Conservation (phyloP, 2,888 invertebrate genomes). For the Alloplasta piceator region DNA sequence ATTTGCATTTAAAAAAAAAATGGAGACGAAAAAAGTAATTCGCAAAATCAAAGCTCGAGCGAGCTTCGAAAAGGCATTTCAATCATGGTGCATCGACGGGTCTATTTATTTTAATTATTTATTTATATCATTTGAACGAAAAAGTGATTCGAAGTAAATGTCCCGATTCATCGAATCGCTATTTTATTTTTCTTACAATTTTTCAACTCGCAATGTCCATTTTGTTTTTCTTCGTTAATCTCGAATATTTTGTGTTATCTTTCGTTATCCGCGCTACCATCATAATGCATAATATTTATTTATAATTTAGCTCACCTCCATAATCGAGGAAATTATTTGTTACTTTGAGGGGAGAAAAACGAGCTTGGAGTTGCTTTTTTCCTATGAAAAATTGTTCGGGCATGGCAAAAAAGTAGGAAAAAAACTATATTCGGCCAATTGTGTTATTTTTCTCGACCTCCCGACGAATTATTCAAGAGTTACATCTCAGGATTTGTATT, state of each 20-base stretch:
- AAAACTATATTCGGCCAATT: conserved; percentile 3
- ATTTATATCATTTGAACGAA: conserved; percentile 6
- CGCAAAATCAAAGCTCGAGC: conserved; percentile 1
- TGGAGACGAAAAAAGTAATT: no score
- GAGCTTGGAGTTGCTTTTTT: conserved; percentile 68
- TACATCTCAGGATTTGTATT: conserved; percentile 73
- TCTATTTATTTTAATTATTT: conserved; percentile 28
- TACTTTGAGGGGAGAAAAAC: conserved; percentile 69
- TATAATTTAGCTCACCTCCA: conserved; percentile 43
- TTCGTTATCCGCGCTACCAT: background rate
- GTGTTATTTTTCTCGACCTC: conserved; percentile 48
- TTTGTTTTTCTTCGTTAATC: no score
- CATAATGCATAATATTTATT: conserved; percentile 11
- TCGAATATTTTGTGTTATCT: background rate
- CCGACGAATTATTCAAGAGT: conserved; percentile 65
- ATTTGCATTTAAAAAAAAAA: no score
- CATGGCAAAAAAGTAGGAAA: background rate
- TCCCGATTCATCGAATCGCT: background rate
- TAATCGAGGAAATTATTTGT: conserved; percentile 46
- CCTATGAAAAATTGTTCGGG: conserved; percentile 19
- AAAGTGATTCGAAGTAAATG: background rate
- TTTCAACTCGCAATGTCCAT: no score
- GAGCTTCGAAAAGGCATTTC: conserved; percentile 21
- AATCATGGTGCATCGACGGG: background rate
- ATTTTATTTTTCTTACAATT: background rate